phyloP scores from a whole-genome alignment of 2,888 invertebrate species.

The Lasioglossum oenotherae region DNA sequence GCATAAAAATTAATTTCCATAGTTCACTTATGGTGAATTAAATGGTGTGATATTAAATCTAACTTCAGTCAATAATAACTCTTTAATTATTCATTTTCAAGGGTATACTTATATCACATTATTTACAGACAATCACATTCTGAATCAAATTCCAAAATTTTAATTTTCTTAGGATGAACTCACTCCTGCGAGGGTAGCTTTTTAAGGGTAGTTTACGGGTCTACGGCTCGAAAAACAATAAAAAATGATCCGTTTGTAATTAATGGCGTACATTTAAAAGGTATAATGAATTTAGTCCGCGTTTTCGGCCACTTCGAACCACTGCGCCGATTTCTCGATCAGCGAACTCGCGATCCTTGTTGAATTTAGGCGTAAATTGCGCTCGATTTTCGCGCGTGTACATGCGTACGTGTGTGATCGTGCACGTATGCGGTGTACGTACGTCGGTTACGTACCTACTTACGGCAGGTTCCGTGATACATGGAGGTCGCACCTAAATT shows the following conservation, averaged over 20 bases:
- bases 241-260: background rate
- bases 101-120: background rate
- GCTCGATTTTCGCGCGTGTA: slow-evolving; percentile 22
- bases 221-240: no score
- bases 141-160: no score
- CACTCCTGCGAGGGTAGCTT: no score
- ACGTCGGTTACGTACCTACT: slow-evolving; percentile 76
- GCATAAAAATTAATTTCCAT: no score
- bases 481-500: slow-evolving; percentile 81
- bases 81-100: no score
- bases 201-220: no score
- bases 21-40: no score
- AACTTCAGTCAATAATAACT: no score
- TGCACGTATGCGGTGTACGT: slow-evolving; percentile 61
- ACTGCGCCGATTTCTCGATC: slow-evolving; percentile 21
- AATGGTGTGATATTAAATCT: no score
- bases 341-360: slow-evolving; percentile 14
- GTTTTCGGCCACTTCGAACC: background rate
- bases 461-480: slow-evolving; percentile 78
- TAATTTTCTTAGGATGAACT: no score
- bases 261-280: background rate
- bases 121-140: no score
- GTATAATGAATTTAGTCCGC: background rate
- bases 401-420: slow-evolving; percentile 15
- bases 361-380: slow-evolving; percentile 24